A percentile compares a stretch with the other conserved stretches of the same genome.
Conservation (phyloP, 2,797 vertebrate species). For the Thalassophryne amazonica region DNA sequence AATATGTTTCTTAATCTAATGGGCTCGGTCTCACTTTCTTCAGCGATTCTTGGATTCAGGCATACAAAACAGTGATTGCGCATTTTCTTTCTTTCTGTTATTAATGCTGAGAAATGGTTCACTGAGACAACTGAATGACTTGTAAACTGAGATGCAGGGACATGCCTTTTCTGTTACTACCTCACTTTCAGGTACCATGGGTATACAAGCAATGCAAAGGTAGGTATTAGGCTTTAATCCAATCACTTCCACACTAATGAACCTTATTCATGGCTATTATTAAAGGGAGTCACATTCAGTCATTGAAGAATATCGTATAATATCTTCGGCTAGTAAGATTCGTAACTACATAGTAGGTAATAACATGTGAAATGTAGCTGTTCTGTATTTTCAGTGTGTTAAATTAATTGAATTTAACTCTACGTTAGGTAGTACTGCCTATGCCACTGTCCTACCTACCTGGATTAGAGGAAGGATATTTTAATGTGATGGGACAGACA, state of each 20-base stretch:
- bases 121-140: neutral
- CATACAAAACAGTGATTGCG: neutral
- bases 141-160: constrained; percentile 11
- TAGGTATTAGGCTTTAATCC: constrained; percentile 42
- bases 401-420: too few species aligned
- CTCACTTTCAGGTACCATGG: constrained; percentile 33
- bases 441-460: constrained; percentile 8
- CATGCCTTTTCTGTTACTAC: constrained; percentile 10
- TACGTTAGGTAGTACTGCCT: too few species aligned
- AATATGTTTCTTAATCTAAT: neutral
- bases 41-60: neutral
- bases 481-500: constrained; percentile 6
- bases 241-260: constrained; percentile 33
- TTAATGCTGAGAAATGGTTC: constrained; percentile 2
- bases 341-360: too few species aligned
- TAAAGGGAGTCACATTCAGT: constrained; percentile 1
- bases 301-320: too few species aligned
- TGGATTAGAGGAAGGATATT: constrained; percentile 22
- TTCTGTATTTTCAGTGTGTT: too few species aligned
- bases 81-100: neutral
- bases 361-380: too few species aligned
- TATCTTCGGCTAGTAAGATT: neutral
- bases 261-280: constrained; percentile 26
- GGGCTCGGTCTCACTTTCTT: neutral
- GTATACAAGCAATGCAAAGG: constrained; percentile 33